These are phyloP conservation scores for Archivesica marissinica DNA, from an alignment of 1,140 invertebrate species.

Conservation along the genomic window DNA sequence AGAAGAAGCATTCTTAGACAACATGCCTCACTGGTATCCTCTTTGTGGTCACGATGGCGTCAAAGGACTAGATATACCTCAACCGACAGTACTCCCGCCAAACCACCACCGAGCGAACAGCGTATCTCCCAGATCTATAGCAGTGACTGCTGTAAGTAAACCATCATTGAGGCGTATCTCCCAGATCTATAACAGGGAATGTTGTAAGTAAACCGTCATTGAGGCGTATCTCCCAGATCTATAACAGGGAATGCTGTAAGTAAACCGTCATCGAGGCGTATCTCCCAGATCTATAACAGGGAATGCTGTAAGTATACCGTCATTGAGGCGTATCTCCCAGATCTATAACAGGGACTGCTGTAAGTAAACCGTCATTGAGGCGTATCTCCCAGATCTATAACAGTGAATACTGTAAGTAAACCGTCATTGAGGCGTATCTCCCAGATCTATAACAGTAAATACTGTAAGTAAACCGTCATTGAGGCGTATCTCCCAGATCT, in stretches of 20 bases:
- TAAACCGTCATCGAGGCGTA: neutral
- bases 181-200: neutral
- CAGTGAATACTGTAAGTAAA: too few relatives aligned
- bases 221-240: neutral
- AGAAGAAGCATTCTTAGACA: slow-evolving; percentile 85
- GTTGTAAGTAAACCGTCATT: neutral
- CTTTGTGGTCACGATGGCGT: slow-evolving; percentile 81
- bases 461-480: too few relatives aligned
- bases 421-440: too few relatives aligned
- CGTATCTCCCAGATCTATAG: neutral
- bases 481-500: too few relatives aligned
- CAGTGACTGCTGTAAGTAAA: neutral
- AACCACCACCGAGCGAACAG: slow-evolving; percentile 36
- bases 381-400: too few relatives aligned
- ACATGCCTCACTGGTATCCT: slow-evolving; percentile 86
- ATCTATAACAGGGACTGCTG: too few relatives aligned
- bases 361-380: too few relatives aligned
- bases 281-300: neutral
- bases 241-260: neutral
- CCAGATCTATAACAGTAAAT: too few relatives aligned
- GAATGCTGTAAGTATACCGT: neutral
- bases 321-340: too few relatives aligned
- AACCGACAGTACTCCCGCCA: slow-evolving; percentile 78
- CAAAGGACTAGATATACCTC: slow-evolving; percentile 77
- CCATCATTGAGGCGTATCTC: neutral